Evolutionary conservation across 2,888 invertebrate genomes (phyloP).

Genomic region (Baronia brevicornis): DNA sequence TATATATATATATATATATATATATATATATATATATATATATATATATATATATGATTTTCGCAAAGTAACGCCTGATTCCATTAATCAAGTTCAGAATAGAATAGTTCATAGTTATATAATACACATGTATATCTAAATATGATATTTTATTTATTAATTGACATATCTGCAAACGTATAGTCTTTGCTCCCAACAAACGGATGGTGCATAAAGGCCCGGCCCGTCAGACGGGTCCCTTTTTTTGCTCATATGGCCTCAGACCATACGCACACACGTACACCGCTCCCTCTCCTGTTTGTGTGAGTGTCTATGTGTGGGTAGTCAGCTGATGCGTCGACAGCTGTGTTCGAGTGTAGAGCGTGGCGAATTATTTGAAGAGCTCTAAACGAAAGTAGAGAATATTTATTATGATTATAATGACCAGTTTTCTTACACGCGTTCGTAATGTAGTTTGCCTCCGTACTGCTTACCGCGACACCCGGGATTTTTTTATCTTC

Average conservation of each 20-base stretch:
- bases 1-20: no score
- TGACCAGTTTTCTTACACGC: slow-evolving; percentile 1
- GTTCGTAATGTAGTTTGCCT: no score
- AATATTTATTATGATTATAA: slow-evolving; percentile 10
- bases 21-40: no score
- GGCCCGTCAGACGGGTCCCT: slow-evolving; percentile 51
- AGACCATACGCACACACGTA: slow-evolving; percentile 26
- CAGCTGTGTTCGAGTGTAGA: slow-evolving; percentile 40
- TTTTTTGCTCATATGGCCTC: slow-evolving; percentile 44
- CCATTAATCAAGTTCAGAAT: no score
- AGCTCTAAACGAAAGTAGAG: slow-evolving; percentile 3
- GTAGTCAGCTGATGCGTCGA: slow-evolving; percentile 59
- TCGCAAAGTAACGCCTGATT: no score
- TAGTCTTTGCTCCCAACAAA: slow-evolving; percentile 22
- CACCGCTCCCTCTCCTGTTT: slow-evolving; percentile 2
- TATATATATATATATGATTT: no score
- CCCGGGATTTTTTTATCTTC: no score
- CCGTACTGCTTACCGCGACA: no score
- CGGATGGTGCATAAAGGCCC: slow-evolving; percentile 50
- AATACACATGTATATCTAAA: neutral
- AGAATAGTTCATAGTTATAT: no score
- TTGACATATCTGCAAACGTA: slow-evolving; percentile 13
- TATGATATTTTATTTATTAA: neutral
- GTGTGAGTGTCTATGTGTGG: slow-evolving; percentile 29
- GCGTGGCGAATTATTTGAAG: slow-evolving; percentile 36